phyloP scores from a whole-genome alignment of 2,888 invertebrate genomes.

The Microctonus aethiopoides region DNA sequence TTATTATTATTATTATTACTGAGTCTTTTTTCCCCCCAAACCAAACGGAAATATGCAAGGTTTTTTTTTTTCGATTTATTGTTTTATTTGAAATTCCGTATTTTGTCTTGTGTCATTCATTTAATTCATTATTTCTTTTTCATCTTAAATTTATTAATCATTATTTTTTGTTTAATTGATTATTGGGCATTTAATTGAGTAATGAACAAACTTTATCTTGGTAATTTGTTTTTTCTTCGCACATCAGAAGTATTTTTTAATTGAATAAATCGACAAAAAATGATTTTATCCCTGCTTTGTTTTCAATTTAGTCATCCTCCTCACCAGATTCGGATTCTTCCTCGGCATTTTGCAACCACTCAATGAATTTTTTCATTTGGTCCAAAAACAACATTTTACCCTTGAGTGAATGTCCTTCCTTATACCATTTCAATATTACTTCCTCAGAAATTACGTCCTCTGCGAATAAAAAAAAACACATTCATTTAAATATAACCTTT shows the following conservation, averaged over 20 bases:
- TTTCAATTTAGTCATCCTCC: conserved; percentile 66
- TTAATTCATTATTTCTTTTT: conserved; percentile 17
- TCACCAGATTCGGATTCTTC: conserved; percentile 79
- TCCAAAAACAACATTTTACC: conserved; percentile 98
- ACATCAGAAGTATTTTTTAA: background rate
- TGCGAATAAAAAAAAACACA: conserved; percentile 61
- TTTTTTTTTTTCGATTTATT: background rate
- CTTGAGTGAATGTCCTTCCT: conserved; percentile 91
- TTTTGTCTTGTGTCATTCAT: conserved; percentile 33
- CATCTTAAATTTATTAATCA: background rate
- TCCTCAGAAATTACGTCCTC: conserved; percentile 95
- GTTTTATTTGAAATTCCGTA: conserved; percentile 1
- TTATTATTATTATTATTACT: too few species aligned
- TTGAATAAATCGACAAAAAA: conserved; percentile 1
- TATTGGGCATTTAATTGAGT: conserved; percentile 54
- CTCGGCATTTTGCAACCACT: conserved; percentile 97
- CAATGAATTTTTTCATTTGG: conserved; percentile 97
- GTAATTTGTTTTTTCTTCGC: too few species aligned
- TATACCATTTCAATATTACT: conserved; percentile 96
- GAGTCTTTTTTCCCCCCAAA: too few species aligned
- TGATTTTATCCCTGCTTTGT: background rate
- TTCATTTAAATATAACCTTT: background rate
- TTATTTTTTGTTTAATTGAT: conserved; percentile 50
- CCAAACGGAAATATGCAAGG: background rate
- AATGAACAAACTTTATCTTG: background rate